A percentile compares a stretch with the other conserved stretches of the same genome.
phyloP scores from a whole-genome alignment of 1,140 invertebrate genomes.

The Magallana gigas region DNA sequence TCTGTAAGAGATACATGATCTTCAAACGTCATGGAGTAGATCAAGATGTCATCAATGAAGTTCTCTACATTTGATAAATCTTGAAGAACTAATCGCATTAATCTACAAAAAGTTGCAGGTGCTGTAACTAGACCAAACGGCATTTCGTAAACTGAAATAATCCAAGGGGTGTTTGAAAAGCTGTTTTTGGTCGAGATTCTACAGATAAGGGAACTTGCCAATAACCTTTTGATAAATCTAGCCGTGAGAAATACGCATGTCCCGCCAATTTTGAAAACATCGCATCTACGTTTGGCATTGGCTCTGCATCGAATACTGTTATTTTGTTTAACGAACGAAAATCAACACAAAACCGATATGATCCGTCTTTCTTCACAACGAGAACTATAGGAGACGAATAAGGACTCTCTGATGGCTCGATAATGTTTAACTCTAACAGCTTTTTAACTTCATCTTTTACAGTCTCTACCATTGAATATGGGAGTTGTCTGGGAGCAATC shows the following conservation, averaged over 20 bases:
- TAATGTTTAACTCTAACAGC: slow-evolving; percentile 62
- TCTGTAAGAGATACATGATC: slow-evolving; percentile 42
- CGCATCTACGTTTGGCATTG: slow-evolving; percentile 65
- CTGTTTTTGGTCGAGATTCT: not conserved
- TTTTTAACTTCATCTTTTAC: slow-evolving; percentile 50
- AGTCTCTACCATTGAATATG: slow-evolving; percentile 23
- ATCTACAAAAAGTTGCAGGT: slow-evolving; percentile 47
- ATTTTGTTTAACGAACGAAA: slow-evolving; percentile 74
- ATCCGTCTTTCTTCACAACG: slow-evolving; percentile 76
- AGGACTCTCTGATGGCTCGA: slow-evolving; percentile 64
- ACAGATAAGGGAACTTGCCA: slow-evolving; percentile 56
- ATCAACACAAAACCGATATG: slow-evolving; percentile 80
- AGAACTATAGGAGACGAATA: slow-evolving; percentile 63
- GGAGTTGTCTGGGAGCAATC: slow-evolving; percentile 36
- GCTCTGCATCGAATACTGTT: slow-evolving; percentile 63
- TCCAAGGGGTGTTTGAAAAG: no score
- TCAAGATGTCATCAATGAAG: slow-evolving; percentile 64
- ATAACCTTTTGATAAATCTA: slow-evolving; percentile 63
- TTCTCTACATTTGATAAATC: slow-evolving; percentile 53
- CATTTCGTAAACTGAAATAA: slow-evolving; percentile 57
- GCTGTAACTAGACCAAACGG: slow-evolving; percentile 66
- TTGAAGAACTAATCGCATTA: slow-evolving; percentile 62
- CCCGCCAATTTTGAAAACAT: slow-evolving; percentile 61
- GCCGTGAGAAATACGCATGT: slow-evolving; percentile 73
- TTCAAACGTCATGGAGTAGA: slow-evolving; percentile 43